Conservation (phyloP, 2,113 vertebrate genomes). For the Upupa epops region DNA sequence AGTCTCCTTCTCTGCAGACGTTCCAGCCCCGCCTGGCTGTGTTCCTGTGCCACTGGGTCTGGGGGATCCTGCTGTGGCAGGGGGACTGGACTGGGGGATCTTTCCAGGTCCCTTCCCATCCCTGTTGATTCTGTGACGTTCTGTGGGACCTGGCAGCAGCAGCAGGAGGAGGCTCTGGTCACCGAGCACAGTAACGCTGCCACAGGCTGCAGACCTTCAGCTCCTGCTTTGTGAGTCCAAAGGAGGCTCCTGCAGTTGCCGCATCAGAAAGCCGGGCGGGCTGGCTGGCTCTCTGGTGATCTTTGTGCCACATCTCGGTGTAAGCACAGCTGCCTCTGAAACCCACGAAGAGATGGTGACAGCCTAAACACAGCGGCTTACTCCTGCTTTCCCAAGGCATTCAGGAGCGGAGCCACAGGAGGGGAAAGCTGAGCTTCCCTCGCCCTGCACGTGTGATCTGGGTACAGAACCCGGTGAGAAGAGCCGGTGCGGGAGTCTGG, state of each 20-base stretch:
- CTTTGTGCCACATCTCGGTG: background rate
- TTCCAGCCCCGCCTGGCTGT: too few species aligned
- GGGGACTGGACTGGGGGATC: too few species aligned
- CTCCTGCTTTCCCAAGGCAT: background rate
- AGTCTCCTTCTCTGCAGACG: too few species aligned
- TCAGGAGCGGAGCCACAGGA: background rate
- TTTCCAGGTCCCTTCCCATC: too few species aligned
- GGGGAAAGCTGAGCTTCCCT: background rate
- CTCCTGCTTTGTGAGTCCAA: accelerated
- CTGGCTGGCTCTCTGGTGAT: background rate
- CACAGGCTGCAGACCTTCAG: background rate
- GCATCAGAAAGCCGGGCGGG: background rate
- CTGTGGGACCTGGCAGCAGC: too few species aligned
- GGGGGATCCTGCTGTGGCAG: too few species aligned
- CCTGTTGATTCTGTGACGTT: too few species aligned
- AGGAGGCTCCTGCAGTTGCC: background rate
- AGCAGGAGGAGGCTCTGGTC: background rate
- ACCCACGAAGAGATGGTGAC: background rate
- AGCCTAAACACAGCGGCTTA: background rate
- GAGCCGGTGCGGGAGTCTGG: constrained; percentile 3
- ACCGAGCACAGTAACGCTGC: too few species aligned
- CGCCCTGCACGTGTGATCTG: background rate
- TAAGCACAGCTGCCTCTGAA: background rate
- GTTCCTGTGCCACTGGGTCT: too few species aligned
- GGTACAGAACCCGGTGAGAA: constrained; percentile 13